Base-by-base conservation (phyloP, 1,140 invertebrate genomes). In the Ceratoteleas bidentatus region DNA sequence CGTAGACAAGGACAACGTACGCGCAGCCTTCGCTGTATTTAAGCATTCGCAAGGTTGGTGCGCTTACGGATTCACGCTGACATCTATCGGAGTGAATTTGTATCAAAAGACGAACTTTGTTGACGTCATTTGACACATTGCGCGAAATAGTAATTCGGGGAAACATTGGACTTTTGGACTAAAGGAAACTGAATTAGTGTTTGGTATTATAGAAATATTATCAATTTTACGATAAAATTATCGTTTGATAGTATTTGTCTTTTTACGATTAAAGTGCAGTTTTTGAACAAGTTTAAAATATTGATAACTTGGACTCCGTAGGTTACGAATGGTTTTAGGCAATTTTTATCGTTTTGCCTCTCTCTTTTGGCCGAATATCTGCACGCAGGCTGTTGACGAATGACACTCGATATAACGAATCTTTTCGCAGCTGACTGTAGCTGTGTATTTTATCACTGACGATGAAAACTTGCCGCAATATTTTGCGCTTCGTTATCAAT, bases 1-100 rank as follows among this genome's bases (percentile, higher is more conserved):
- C 92, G 87, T 92, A 90, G 93, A 94, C 93, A 94, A 94, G 93
- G 93, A 94, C 86, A 2, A 0, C 0, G 0, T 0, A 0, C 76
- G 57, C 0, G 58, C 0, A 24, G 6, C 9, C 1, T 2, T 8
- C 2, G n/a, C 10, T 7, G 9, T 3, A 49, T 79, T 84, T 86
- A 86, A 83, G 58, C 8, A 15, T 6, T 64, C 6, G 9, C 3
- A 0, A 2, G 7, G 6, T 6, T 36, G n/a, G 24, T 58, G 1
- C 10, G 36, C 36, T 40, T 72, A 62, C 61, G 85, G 69, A 85
- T 80, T 15, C n/a, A n/a, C 14, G 43, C 34, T n/a, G 84, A 85
- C 89, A 88, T 77, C 88, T 89, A 6, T 47, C 15, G 86, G 24
- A 34, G 6, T 93, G 93, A 47, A 13, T 47, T 47, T 13, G 6